phyloP scores from a whole-genome alignment of 2,113 vertebrate species.

The Cyanoliseus patagonus region DNA sequence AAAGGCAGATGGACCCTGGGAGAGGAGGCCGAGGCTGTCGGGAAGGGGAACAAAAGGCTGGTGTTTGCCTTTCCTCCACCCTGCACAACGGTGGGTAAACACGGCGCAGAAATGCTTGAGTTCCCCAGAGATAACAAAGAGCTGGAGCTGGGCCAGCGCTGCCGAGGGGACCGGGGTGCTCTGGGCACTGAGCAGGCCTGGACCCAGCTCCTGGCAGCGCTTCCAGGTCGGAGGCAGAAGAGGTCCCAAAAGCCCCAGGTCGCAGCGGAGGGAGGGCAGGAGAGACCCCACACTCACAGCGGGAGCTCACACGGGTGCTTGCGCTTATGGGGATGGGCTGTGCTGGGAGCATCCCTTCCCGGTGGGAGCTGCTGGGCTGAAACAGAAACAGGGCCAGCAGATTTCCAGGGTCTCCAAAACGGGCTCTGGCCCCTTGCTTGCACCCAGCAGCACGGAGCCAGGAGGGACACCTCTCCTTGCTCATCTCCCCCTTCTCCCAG shows the following conservation, averaged over 20 bases:
- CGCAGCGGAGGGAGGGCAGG: background rate
- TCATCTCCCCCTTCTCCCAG: rapidly evolving
- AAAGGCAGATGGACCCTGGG: background rate
- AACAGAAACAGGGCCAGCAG: background rate
- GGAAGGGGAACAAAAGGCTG: slow-evolving; percentile 27
- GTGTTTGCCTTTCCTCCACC: slow-evolving; percentile 45
- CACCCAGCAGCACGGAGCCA: background rate
- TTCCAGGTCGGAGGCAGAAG: background rate
- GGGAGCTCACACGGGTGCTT: background rate
- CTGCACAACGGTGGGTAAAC: slow-evolving; percentile 10
- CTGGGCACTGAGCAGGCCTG: background rate
- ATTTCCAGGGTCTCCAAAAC: background rate
- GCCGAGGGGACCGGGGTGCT: background rate
- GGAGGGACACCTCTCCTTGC: background rate
- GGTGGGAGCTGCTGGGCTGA: background rate
- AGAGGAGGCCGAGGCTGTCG: background rate
- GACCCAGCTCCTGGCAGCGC: background rate
- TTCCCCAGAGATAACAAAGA: slow-evolving; percentile 6
- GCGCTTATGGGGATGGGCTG: rapidly evolving
- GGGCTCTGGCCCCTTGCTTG: background rate
- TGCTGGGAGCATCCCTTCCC: background rate
- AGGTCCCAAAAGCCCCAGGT: background rate
- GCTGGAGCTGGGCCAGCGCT: background rate
- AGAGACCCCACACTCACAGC: rapidly evolving
- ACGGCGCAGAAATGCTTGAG: slow-evolving; percentile 3